Evolutionary conservation across 2,113 vertebrate species (phyloP).

Genomic region (Vicugna pacos): DNA sequence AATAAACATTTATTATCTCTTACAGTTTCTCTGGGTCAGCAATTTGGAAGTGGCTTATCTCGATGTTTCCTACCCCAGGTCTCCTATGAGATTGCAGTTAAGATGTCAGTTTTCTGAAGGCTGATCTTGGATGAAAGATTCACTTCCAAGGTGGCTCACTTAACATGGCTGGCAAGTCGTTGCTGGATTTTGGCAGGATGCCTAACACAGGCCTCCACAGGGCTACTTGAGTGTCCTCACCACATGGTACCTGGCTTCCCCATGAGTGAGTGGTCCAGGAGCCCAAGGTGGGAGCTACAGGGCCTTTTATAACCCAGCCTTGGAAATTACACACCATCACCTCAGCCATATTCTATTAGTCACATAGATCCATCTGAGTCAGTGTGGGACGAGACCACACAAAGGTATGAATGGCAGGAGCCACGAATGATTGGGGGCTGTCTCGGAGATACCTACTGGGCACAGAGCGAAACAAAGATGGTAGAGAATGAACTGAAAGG

Average conservation of each 20-base stretch:
- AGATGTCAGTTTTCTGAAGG: neutral
- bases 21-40: neutral
- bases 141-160: neutral
- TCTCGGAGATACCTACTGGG: neutral
- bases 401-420: neutral
- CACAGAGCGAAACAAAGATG: neutral
- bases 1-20: neutral
- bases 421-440: neutral
- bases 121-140: neutral
- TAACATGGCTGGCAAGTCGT: fast-evolving
- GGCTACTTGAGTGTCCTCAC: neutral
- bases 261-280: neutral
- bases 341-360: neutral
- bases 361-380: neutral
- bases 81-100: neutral
- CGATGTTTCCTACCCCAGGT: neutral
- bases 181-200: neutral
- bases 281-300: neutral
- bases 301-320: neutral
- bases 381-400: neutral
- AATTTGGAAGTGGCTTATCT: neutral
- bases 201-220: neutral
- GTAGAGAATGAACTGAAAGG: neutral
- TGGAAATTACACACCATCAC: neutral
- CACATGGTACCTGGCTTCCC: neutral